Evolutionary conservation across 2,888 invertebrate species (phyloP).

Genomic region (Dynastes hyllus): DNA sequence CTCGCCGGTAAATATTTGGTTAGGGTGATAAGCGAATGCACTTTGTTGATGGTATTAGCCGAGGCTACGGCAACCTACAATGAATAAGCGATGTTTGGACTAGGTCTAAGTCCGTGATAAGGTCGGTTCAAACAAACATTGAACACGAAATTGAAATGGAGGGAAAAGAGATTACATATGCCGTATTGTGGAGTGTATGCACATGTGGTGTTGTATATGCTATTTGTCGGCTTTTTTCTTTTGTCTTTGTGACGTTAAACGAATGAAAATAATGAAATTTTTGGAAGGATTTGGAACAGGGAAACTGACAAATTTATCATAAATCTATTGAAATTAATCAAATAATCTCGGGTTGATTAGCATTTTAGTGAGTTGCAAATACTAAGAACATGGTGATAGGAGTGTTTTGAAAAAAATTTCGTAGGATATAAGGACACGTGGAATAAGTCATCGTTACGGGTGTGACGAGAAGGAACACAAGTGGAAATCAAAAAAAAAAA

Average conservation of each 20-base stretch:
- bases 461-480: too few species aligned
- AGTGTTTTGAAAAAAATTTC: too few species aligned
- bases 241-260: neutral
- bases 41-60: constrained; percentile 42
- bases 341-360: too few species aligned
- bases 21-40: constrained; percentile 36
- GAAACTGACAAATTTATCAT: too few species aligned
- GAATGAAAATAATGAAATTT: too few species aligned
- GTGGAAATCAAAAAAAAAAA: too few species aligned
- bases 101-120: constrained; percentile 20
- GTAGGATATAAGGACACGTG: too few species aligned
- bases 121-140: constrained; percentile 25
- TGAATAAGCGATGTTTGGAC: constrained; percentile 38
- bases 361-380: too few species aligned
- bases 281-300: too few species aligned
- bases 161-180: neutral
- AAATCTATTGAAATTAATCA: too few species aligned
- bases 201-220: neutral
- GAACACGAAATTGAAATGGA: constrained; percentile 3
- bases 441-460: too few species aligned
- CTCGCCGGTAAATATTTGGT: constrained; percentile 31
- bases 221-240: constrained; percentile 16
- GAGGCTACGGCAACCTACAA: neutral
- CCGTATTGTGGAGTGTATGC: neutral
- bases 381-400: too few species aligned